A percentile compares a stretch with the other conserved stretches of the same genome.
phyloP scores from a whole-genome alignment of 2,797 vertebrate species.

The Eulemur coronatus region DNA sequence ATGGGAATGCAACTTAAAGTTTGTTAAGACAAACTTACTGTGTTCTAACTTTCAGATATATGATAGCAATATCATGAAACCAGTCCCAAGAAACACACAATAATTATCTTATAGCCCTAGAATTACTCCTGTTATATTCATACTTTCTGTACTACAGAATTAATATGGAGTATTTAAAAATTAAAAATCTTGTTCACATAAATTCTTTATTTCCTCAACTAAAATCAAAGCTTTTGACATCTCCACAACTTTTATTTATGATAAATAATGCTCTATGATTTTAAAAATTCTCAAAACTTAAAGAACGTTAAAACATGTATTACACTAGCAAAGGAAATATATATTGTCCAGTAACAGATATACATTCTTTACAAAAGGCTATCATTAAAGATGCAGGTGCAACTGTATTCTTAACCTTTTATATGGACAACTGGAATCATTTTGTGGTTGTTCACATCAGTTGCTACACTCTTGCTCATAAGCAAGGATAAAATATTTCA shows the following conservation, averaged over 20 bases:
- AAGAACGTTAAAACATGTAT: background rate
- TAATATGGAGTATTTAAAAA: background rate
- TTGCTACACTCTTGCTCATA: background rate
- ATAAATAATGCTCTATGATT: background rate
- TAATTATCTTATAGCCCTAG: background rate
- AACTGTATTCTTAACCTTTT: conserved; percentile 24
- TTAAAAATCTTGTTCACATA: background rate
- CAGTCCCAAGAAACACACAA: background rate
- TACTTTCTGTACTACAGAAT: background rate
- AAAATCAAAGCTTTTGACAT: background rate
- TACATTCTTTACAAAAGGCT: background rate
- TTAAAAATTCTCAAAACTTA: background rate
- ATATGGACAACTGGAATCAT: background rate
- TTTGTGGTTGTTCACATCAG: background rate
- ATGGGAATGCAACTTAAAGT: background rate
- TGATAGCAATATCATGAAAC: background rate
- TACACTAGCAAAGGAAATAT: background rate
- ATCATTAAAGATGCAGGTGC: background rate
- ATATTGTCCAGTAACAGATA: background rate
- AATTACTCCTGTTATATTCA: background rate
- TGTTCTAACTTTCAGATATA: background rate
- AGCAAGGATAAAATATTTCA: conserved; percentile 18
- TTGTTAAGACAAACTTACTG: background rate
- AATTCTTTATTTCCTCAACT: background rate
- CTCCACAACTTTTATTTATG: background rate